These are phyloP conservation scores for Aphodius granarius DNA, from an alignment of 2,888 invertebrate genomes.

Conservation along the genomic window DNA sequence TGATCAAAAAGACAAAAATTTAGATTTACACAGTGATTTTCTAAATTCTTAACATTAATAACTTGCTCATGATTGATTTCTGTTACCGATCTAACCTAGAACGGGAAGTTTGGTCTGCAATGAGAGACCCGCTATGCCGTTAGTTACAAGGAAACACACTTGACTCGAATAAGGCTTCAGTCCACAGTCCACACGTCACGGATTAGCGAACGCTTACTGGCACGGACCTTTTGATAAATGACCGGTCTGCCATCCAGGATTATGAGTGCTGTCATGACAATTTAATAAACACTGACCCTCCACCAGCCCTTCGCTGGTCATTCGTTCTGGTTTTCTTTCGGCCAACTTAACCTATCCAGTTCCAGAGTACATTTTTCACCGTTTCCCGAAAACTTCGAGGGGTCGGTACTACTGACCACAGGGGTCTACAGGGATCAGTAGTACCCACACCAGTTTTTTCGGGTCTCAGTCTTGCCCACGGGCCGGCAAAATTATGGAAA, in stretches of 20 bases:
- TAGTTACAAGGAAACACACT: no score
- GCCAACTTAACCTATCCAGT: neutral
- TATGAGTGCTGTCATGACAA: constrained; percentile 37
- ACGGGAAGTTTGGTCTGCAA: no score
- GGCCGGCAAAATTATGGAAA: neutral
- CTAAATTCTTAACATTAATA: no score
- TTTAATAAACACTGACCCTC: constrained; percentile 38
- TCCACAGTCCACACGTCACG: neutral
- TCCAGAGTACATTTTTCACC: neutral
- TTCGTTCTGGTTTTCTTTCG: neutral
- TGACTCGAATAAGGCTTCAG: constrained; percentile 3
- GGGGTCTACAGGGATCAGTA: neutral
- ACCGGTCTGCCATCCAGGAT: constrained; percentile 41
- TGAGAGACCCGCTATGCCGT: no score
- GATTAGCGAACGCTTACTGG: constrained; percentile 3
- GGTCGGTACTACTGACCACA: neutral
- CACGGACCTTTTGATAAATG: constrained; percentile 39
- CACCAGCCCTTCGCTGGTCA: neutral
- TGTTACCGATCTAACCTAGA: no score
- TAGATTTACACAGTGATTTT: no score
- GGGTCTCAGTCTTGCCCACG: neutral
- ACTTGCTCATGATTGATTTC: no score
- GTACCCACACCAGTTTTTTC: no score
- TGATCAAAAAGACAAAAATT: no score
- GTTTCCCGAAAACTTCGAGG: neutral